A percentile compares a stretch with the other conserved stretches of the same genome.
Evolutionary conservation across 2,888 invertebrate species (phyloP).

Genomic region (Plagiodera versicolora): DNA sequence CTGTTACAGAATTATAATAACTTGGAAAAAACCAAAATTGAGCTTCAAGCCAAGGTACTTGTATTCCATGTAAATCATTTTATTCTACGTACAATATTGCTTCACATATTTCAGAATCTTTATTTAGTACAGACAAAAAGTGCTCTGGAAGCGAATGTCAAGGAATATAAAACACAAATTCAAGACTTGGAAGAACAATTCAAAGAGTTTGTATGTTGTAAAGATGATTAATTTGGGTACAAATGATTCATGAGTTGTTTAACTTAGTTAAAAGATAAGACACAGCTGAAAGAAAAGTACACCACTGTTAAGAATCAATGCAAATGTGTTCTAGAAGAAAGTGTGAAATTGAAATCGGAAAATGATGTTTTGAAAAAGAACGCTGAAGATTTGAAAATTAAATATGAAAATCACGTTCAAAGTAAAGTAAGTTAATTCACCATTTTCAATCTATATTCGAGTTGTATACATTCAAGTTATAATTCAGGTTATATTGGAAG

Average conservation of each 20-base stretch:
- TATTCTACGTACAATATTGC: not conserved
- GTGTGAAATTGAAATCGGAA: conserved; percentile 23
- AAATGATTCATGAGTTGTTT: conserved; percentile 2
- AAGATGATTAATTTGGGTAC: not conserved
- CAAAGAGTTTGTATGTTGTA: conserved; percentile 31
- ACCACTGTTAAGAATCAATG: conserved; percentile 17
- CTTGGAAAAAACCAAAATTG: conserved; percentile 16
- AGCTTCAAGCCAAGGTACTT: conserved; percentile 27
- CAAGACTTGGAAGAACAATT: conserved; percentile 35
- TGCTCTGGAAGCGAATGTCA: conserved; percentile 28
- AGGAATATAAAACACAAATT: conserved; percentile 32
- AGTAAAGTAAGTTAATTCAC: conserved; percentile 25
- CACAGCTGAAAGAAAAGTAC: conserved; percentile 26
- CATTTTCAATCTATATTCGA: conserved; percentile 9
- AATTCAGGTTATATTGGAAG: conserved; percentile 25
- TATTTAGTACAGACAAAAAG: conserved; percentile 24
- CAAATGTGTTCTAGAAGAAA: conserved; percentile 20
- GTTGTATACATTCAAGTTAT: conserved; percentile 8
- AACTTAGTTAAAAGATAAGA: conserved; percentile 26
- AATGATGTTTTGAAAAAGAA: conserved; percentile 19
- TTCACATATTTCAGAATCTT: not conserved
- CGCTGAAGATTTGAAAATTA: conserved; percentile 16
- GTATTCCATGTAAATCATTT: not conserved
- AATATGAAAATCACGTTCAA: conserved; percentile 13
- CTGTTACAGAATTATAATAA: conserved; percentile 19